Conservation (phyloP, 2,888 invertebrate genomes). For the Lepidocyrtinus sp. region DNA sequence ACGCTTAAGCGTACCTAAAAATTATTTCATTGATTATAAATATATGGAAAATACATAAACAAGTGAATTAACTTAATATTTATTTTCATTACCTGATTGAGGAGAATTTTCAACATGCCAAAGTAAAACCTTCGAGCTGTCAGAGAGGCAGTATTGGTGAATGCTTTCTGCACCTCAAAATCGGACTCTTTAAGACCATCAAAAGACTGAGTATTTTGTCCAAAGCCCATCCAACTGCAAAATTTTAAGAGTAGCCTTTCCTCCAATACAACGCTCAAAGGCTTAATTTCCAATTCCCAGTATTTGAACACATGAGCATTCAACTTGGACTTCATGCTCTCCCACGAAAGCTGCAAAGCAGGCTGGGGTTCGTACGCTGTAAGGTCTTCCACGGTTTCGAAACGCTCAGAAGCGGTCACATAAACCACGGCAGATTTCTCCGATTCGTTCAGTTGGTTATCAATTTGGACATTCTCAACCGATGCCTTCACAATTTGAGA, state of each 20-base stretch:
- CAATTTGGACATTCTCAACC: conserved; percentile 73
- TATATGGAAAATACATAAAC: background rate
- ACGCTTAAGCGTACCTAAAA: conserved; percentile 88
- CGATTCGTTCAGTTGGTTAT: conserved; percentile 90
- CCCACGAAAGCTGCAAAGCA: conserved; percentile 82
- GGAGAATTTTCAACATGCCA: conserved; percentile 83
- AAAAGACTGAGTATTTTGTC: conserved; percentile 76
- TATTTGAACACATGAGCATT: conserved; percentile 68
- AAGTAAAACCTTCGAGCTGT: conserved; percentile 91
- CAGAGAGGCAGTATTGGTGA: conserved; percentile 85
- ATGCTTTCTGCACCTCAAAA: conserved; percentile 84
- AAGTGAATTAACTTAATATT: background rate
- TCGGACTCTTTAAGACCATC: conserved; percentile 81
- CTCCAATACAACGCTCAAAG: conserved; percentile 87
- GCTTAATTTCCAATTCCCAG: conserved; percentile 63
- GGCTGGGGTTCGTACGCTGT: conserved; percentile 85
- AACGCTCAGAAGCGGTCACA: conserved; percentile 73
- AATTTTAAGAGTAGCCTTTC: conserved; percentile 86
- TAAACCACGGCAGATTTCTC: conserved; percentile 89
- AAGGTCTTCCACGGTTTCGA: conserved; percentile 73
- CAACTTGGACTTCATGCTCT: conserved; percentile 71
- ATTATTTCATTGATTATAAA: conserved; percentile 18
- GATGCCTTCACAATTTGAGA: conserved; percentile 66
- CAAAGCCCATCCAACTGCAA: conserved; percentile 73
- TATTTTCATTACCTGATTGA: conserved; percentile 78